Evolutionary conservation across 2,888 invertebrate genomes (phyloP).

Genomic region (Ditula angustiorana): DNA sequence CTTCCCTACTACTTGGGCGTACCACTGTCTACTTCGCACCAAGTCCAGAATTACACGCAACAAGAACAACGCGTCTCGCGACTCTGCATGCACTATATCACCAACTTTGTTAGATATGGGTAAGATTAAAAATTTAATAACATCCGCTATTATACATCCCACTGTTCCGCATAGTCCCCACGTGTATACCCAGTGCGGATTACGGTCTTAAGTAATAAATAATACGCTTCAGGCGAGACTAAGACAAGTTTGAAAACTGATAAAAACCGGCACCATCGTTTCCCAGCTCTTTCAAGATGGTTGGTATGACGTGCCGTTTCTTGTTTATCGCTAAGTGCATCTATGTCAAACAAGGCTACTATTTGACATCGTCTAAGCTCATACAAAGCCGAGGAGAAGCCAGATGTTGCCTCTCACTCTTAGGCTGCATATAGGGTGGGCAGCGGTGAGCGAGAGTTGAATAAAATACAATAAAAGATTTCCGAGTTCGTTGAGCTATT

Average conservation of each 20-base stretch:
- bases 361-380: no score
- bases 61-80: conserved; percentile 92
- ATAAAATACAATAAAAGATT: no score
- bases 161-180: no score
- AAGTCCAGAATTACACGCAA: conserved; percentile 91
- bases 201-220: neutral
- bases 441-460: no score
- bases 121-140: conserved; percentile 83
- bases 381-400: no score
- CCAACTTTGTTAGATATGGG: conserved; percentile 96
- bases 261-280: neutral
- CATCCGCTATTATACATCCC: no score
- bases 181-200: no score
- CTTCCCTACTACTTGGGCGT: conserved; percentile 93
- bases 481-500: no score
- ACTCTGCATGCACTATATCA: conserved; percentile 92
- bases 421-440: no score
- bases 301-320: neutral
- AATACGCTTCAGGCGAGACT: neutral
- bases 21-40: conserved; percentile 88
- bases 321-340: neutral
- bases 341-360: no score
- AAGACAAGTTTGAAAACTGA: neutral
- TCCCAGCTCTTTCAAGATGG: neutral
- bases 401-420: no score